Conservation (phyloP, 2,888 invertebrate genomes). For the Urechis unicinctus region DNA sequence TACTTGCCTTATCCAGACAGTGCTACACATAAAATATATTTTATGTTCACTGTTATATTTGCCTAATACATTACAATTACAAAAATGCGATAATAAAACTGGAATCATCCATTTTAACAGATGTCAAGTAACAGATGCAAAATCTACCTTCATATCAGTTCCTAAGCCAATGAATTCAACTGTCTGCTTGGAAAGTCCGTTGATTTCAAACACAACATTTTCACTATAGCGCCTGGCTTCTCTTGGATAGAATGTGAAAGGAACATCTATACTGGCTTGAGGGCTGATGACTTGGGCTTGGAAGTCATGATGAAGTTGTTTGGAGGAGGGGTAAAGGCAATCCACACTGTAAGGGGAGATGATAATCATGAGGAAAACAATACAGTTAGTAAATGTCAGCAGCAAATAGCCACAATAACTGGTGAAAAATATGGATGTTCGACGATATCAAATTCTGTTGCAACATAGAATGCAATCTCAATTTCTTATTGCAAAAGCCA, state of each 20-base stretch:
- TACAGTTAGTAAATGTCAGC: neutral
- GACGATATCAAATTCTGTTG: too few relatives aligned
- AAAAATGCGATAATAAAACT: neutral
- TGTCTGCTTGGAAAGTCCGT: conserved; percentile 44
- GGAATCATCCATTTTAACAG: neutral
- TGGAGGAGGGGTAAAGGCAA: conserved; percentile 40
- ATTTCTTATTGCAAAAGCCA: neutral
- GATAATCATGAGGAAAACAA: neutral
- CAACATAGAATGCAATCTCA: too few relatives aligned
- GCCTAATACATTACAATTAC: too few relatives aligned
- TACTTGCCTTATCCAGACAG: too few relatives aligned
- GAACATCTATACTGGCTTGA: conserved; percentile 30
- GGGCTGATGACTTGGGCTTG: conserved; percentile 41
- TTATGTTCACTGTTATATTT: too few relatives aligned
- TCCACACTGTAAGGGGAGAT: conserved; percentile 34
- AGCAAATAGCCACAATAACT: too few relatives aligned
- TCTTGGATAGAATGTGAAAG: conserved; percentile 44
- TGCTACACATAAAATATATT: too few relatives aligned
- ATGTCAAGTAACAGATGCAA: neutral
- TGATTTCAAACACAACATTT: conserved; percentile 46
- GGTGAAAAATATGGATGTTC: too few relatives aligned
- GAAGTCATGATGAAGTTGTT: conserved; percentile 43
- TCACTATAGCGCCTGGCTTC: conserved; percentile 43
- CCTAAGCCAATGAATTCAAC: conserved; percentile 44
- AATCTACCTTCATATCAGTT: conserved; percentile 45